phyloP scores from a whole-genome alignment of 2,113 vertebrate genomes.

The Pholis gunnellus region DNA sequence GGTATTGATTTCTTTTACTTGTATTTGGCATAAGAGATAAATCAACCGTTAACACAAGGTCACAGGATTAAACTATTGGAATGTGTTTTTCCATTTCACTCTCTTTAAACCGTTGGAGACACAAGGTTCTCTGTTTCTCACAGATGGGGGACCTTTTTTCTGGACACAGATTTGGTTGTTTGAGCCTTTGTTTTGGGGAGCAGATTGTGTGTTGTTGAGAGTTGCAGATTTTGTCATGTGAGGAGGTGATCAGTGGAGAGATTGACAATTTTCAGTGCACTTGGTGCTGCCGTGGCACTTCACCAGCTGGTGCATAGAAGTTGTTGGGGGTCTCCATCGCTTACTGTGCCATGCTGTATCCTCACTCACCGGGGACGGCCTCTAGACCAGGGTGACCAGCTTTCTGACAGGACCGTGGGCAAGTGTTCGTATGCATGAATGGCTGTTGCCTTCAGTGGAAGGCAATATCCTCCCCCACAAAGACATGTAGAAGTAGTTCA shows the following conservation, averaged over 20 bases:
- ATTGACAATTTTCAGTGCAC: constrained; percentile 44
- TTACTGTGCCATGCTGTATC: constrained; percentile 27
- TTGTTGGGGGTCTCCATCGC: constrained; percentile 26
- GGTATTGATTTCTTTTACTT: not conserved
- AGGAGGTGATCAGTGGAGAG: constrained; percentile 35
- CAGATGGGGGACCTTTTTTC: not conserved
- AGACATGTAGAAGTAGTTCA: constrained; percentile 50
- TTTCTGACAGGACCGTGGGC: constrained; percentile 23
- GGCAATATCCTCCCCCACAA: constrained; percentile 23
- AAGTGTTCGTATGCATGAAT: constrained; percentile 14
- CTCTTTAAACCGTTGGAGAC: not conserved
- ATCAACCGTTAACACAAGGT: not conserved
- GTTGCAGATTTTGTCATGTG: constrained; percentile 36
- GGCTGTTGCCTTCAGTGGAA: constrained; percentile 10
- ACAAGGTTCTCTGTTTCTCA: not conserved
- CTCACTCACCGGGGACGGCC: constrained; percentile 13
- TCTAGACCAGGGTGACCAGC: constrained; percentile 5
- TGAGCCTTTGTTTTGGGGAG: constrained; percentile 13
- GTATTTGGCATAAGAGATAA: not conserved
- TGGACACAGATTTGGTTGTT: constrained; percentile 5
- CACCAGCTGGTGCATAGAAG: constrained; percentile 34
- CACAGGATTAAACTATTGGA: not conserved
- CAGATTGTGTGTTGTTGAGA: constrained; percentile 36
- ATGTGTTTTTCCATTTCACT: not conserved
- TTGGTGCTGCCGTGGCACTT: constrained; percentile 18